Conservation (phyloP, 2,113 vertebrate genomes). For the Psittacula cyanocephala region DNA sequence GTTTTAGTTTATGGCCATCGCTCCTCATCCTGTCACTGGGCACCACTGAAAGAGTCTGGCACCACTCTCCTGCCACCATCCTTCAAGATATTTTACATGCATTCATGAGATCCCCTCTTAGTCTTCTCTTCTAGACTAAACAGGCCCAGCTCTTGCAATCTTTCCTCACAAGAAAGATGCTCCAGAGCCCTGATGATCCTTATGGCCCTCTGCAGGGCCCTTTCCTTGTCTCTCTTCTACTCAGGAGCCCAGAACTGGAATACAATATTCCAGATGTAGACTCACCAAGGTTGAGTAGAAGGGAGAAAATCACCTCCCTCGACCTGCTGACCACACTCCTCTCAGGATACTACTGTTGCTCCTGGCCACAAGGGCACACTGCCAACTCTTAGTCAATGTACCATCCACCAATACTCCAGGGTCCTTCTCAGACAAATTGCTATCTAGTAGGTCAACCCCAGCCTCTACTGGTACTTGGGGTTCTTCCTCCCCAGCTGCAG, state of each 20-base stretch:
- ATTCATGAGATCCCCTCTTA: background rate
- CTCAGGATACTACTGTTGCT: background rate
- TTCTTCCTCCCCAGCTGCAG: background rate
- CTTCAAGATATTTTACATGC: background rate
- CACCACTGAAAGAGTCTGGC: background rate
- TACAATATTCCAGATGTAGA: background rate
- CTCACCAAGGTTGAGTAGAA: background rate
- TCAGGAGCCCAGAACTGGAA: background rate
- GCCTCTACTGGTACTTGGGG: background rate
- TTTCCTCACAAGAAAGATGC: background rate
- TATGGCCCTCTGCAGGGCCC: too few relatives aligned
- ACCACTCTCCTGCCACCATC: background rate
- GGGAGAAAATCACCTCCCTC: background rate
- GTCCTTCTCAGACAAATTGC: background rate
- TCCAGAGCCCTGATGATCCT: background rate
- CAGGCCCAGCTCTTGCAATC: background rate
- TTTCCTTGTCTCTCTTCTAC: background rate
- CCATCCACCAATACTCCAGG: background rate
- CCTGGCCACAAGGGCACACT: background rate
- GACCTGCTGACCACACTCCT: background rate
- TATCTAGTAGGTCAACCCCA: background rate
- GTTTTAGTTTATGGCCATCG: background rate
- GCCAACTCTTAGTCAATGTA: background rate
- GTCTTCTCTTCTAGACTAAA: background rate
- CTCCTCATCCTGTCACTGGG: background rate